A percentile compares a stretch with the other conserved stretches of the same genome.
phyloP scores from a whole-genome alignment of 2,113 vertebrate species.

The Hippolais icterina region DNA sequence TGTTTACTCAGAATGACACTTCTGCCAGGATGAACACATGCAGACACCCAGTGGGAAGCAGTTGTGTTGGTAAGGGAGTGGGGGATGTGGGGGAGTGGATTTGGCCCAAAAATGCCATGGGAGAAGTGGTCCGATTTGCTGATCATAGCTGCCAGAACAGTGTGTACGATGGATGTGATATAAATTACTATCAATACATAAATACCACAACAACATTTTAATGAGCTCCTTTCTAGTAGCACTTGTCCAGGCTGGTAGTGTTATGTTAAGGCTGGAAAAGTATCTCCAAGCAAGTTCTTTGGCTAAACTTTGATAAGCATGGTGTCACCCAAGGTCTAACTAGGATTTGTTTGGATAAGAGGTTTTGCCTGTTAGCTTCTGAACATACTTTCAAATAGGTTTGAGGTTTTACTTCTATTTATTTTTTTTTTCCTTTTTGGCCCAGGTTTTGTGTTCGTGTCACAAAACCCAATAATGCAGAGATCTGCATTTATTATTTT shows the following conservation, averaged over 20 bases:
- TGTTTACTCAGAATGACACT: not conserved
- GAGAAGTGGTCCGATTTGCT: not conserved
- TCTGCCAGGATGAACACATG: not conserved
- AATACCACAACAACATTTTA: conserved; percentile 48
- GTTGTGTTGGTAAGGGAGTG: not conserved
- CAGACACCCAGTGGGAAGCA: not conserved
- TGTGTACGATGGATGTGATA: conserved; percentile 4
- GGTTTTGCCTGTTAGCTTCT: conserved; percentile 38
- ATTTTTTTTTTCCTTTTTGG: not conserved
- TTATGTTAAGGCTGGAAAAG: conserved; percentile 9
- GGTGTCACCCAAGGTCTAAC: conserved; percentile 1
- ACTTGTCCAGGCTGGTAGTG: conserved; percentile 50
- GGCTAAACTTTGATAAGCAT: not conserved
- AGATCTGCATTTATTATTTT: not conserved
- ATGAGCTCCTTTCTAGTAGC: conserved; percentile 39
- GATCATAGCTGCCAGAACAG: not conserved
- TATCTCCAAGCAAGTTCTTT: conserved; percentile 8
- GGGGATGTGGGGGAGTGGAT: not conserved
- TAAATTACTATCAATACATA: conserved; percentile 19
- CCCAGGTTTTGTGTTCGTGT: not conserved
- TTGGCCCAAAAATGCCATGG: not conserved
- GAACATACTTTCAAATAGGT: not conserved
- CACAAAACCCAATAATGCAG: not conserved
- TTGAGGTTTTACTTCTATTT: not conserved
- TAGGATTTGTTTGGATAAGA: conserved; percentile 39